Percentiles rank a stretch among this genome's conserved stretches.
Conservation (phyloP, 92 coral and sea anemone genomes). For the Bergia puertoricense region DNA sequence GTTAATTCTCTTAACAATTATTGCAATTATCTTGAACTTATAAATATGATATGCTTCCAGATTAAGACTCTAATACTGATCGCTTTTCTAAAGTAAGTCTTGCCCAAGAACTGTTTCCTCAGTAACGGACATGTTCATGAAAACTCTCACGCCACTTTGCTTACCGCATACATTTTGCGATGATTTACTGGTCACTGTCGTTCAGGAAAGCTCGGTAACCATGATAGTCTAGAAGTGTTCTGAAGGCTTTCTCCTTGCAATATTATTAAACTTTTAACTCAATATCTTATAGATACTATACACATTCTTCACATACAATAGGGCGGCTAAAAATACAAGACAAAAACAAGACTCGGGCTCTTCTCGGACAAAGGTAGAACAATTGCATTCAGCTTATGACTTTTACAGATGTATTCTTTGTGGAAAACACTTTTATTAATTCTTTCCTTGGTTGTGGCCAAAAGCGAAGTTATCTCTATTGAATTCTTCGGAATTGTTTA, state of each 20-base stretch:
- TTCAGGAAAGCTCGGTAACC: not conserved
- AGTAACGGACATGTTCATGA: not conserved
- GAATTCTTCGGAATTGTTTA: not conserved
- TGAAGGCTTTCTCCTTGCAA: constrained; percentile 1
- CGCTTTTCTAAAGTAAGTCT: not conserved
- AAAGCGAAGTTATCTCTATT: not conserved
- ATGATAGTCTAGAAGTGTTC: not conserved
- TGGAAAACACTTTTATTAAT: not conserved
- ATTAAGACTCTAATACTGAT: not conserved
- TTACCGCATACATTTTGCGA: not conserved
- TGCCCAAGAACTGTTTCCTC: not conserved
- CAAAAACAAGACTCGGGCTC: not conserved
- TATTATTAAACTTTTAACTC: not conserved
- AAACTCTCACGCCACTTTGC: not conserved
- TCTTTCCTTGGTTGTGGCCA: not conserved
- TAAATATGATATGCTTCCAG: not conserved
- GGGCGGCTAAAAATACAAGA: not conserved
- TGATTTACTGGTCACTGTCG: not conserved
- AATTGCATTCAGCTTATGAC: not conserved
- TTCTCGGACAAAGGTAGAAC: not conserved
- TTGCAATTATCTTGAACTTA: not conserved
- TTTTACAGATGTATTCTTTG: not conserved
- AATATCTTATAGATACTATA: not conserved
- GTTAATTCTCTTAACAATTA: not conserved
- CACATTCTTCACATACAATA: not conserved